These are phyloP conservation scores for Melanchra persicariae DNA, from an alignment of 2,888 invertebrate genomes.

Conservation along the genomic window DNA sequence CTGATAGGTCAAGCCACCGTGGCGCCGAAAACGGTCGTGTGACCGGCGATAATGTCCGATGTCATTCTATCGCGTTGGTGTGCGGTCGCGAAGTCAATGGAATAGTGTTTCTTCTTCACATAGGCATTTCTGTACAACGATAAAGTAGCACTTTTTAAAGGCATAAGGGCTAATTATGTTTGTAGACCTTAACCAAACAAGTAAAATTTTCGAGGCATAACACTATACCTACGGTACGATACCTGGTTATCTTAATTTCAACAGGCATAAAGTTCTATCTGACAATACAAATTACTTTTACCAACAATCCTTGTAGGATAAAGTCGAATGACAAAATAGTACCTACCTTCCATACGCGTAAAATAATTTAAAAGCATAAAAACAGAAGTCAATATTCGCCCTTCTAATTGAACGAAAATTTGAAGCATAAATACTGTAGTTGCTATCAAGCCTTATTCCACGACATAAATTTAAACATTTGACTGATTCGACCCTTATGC, in stretches of 20 bases:
- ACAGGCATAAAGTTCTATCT: constrained; percentile 35
- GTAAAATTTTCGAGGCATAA: neutral
- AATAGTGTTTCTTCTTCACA: constrained; percentile 8
- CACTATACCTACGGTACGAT: neutral
- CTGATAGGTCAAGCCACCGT: neutral
- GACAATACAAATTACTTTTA: constrained; percentile 32
- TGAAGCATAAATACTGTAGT: neutral
- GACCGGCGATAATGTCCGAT: constrained; percentile 10
- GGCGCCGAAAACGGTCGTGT: neutral
- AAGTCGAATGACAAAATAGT: constrained; percentile 9
- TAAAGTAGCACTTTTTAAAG: constrained; percentile 7
- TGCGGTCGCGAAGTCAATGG: constrained; percentile 13
- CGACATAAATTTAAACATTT: neutral
- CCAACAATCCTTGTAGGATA: constrained; percentile 2
- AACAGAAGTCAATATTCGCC: neutral
- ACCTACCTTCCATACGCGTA: neutral
- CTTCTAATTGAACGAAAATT: neutral
- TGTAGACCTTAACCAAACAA: constrained; percentile 11
- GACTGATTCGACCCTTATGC: neutral
- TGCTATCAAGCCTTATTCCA: constrained; percentile 1
- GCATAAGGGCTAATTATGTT: constrained; percentile 11
- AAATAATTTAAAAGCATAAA: neutral
- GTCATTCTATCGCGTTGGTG: neutral
- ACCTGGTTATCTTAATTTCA: constrained; percentile 17
- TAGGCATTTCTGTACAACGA: constrained; percentile 3